Conservation (phyloP, 2,113 vertebrate genomes). For the Brachyistius frenatus region DNA sequence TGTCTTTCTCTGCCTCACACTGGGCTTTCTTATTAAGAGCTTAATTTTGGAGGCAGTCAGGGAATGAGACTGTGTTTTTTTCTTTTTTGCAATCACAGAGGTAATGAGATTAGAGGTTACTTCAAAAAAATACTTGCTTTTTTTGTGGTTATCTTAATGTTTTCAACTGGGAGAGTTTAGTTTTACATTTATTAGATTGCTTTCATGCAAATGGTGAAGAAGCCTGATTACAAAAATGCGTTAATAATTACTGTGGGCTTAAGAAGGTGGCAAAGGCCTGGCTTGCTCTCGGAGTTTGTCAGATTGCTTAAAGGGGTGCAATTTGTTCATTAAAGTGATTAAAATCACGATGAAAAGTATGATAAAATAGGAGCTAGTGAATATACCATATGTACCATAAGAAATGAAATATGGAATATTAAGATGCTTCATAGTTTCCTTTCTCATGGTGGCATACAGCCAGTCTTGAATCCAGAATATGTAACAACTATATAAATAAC, state of each 20-base stretch:
- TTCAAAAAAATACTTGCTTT: slow-evolving; percentile 48
- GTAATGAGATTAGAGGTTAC: slow-evolving; percentile 63
- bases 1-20: slow-evolving; percentile 39
- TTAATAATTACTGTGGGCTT: slow-evolving; percentile 67
- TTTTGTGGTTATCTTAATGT: slow-evolving; percentile 49
- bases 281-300: slow-evolving; percentile 35
- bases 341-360: slow-evolving; percentile 34
- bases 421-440: slow-evolving; percentile 13
- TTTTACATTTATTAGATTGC: slow-evolving; percentile 62
- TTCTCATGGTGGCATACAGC: not conserved
- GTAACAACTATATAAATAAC: slow-evolving; percentile 8
- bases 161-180: slow-evolving; percentile 54
- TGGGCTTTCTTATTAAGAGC: slow-evolving; percentile 32
- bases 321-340: slow-evolving; percentile 56
- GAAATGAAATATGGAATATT: slow-evolving; percentile 20
- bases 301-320: slow-evolving; percentile 40
- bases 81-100: slow-evolving; percentile 43
- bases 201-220: slow-evolving; percentile 56
- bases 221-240: slow-evolving; percentile 58
- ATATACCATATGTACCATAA: not conserved
- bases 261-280: slow-evolving; percentile 43
- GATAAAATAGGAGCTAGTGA: slow-evolving; percentile 21
- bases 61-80: slow-evolving; percentile 36
- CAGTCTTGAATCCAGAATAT: not conserved
- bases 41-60: slow-evolving; percentile 52